Evolutionary conservation across 2,888 invertebrate species (phyloP), one percentile per base, ranked within the genome.

Genomic region (Tineola bisselliella): DNA sequence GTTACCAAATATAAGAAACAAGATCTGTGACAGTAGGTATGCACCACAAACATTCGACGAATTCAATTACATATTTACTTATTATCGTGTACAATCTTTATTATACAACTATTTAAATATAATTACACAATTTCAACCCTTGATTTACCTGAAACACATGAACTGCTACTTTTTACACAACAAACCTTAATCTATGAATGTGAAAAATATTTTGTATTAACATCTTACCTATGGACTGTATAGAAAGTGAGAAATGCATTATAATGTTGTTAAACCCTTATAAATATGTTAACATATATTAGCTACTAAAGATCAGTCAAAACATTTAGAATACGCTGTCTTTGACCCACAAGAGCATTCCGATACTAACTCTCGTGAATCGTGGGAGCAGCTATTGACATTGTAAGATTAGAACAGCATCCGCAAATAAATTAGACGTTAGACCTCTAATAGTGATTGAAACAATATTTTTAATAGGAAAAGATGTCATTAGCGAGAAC

Each of bases 171-270:
- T 74, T 77, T 80, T 82, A 84, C 80, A 87, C 82, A 86, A 84
- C 84, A 86, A 83, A 83, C 79, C 83, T 84, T 84, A 86, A 57
- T 61, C 79, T 84, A 84, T 70, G 71, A 78, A 82, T 83, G 84
- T 83, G 86, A 87, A 87, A 38, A 87, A 84, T 84, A 84, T 83
- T 80, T 81, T 75, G 76, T 80, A 82, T 79, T 77, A 79, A 80
- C 80, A 82, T 77, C 80, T 79, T 76, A 76, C 73, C 73, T 81
- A 83, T 79, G 82, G 82, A 84, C 84, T 83, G 81, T 84, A 81
- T 81, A 83, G 84, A 83, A 86, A 84, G 75, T 79, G 84, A 82
- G 82, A 87, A 87, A 87, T 87, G 86, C 86, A 86, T 81, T 80
- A 82, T 79, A 80, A 81, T 81, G 79, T 81, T 83, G 79, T 82